phyloP scores from a whole-genome alignment of 2,113 vertebrate genomes.

The Tricholaema leucomelas region DNA sequence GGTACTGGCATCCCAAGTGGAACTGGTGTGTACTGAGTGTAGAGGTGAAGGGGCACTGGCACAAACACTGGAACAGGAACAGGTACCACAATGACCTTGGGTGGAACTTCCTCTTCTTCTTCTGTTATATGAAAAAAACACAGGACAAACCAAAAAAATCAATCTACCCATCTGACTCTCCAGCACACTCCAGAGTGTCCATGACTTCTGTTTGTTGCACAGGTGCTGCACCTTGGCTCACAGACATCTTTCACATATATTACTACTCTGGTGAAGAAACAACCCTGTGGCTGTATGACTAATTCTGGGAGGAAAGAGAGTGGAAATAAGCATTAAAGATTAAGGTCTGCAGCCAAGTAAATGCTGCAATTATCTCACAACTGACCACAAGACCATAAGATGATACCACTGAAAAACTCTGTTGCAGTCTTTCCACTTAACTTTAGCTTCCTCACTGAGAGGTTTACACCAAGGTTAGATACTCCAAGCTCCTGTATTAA shows the following conservation, averaged over 20 bases:
- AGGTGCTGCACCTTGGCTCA: background rate
- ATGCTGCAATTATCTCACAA: background rate
- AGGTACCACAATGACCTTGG: constrained; percentile 85
- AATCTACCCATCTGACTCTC: background rate
- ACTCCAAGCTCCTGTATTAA: background rate
- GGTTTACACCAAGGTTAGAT: background rate
- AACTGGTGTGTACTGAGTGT: constrained; percentile 89
- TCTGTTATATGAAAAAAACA: constrained; percentile 48
- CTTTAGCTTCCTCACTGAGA: background rate
- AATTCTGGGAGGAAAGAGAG: background rate
- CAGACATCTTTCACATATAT: background rate
- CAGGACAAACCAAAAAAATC: background rate
- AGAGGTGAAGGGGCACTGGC: constrained; percentile 93
- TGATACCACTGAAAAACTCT: background rate
- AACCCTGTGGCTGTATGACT: background rate
- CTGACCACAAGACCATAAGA: background rate
- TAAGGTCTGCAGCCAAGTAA: background rate
- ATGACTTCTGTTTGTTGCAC: background rate
- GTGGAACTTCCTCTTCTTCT: constrained; percentile 57
- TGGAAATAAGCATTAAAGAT: background rate
- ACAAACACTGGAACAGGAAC: constrained; percentile 93
- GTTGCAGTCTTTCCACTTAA: background rate
- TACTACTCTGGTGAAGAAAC: background rate
- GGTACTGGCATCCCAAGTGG: constrained; percentile 89
- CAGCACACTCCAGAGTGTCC: background rate